Conservation (phyloP, 2,113 vertebrate species). For the Dicerorhinus sumatrensis region DNA sequence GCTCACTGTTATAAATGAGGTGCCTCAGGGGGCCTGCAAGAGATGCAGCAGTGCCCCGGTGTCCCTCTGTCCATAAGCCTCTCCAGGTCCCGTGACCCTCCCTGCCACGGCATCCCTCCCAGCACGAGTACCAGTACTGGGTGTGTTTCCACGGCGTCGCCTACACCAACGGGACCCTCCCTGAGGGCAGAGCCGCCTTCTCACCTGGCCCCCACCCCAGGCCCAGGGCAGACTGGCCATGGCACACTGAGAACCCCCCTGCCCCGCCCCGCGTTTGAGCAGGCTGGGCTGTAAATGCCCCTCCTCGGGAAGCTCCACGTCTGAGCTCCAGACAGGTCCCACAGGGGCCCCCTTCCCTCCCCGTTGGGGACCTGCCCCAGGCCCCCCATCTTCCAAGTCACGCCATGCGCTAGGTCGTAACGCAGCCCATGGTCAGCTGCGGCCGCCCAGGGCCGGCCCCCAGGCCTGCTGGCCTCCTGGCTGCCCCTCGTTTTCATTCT, state of each 20-base stretch:
- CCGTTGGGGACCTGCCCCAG: rapidly evolving
- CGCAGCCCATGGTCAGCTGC: not conserved
- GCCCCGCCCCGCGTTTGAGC: rapidly evolving
- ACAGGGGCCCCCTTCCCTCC: rapidly evolving
- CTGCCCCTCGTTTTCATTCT: rapidly evolving
- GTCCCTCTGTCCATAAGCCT: not conserved
- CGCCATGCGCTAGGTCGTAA: rapidly evolving
- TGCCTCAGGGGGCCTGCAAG: not conserved
- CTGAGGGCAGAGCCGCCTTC: not conserved
- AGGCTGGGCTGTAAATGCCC: no score
- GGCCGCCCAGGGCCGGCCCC: rapidly evolving
- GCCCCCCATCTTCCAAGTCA: not conserved
- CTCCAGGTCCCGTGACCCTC: not conserved
- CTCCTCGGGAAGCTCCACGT: not conserved
- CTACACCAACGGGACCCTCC: no score
- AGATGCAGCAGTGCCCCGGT: not conserved
- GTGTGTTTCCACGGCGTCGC: not conserved
- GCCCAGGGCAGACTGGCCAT: no score
- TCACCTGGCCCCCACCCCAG: no score
- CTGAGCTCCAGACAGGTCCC: not conserved
- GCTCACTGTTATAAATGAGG: no score
- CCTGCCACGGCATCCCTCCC: not conserved
- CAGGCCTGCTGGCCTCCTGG: not conserved
- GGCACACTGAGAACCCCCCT: not conserved
- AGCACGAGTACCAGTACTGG: no score